Evolutionary conservation across 1,140 invertebrate species (phyloP), one percentile per base, ranked within the genome.

Genomic region (Linepithema humile): DNA sequence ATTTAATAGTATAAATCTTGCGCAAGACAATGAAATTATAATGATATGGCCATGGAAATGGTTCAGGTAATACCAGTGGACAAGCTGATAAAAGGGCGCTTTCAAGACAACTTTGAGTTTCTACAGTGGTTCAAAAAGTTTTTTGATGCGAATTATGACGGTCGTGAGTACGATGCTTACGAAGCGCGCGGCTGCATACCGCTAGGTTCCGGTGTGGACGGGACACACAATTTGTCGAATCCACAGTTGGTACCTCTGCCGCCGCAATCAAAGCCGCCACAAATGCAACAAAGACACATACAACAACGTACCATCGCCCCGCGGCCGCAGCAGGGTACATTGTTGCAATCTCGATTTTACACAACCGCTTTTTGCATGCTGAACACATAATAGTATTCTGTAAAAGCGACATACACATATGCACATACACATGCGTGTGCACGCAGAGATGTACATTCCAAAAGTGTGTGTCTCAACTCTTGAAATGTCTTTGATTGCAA

Each of bases 41-140:
- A 83, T 85, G 35, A 69, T 38, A 73, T 55, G 45, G 48, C 75
- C 85, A 40, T 87, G 75, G 78, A 89, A 91, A 91, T 90, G 85
- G 95, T 95, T 85, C 95, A 99, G 98, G 97, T 99, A 92, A 98
- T 99, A 95, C 98, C 98, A 85, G 98, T 99, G 94, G 98, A 99
- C 95, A 98, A 97, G 95, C 96, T 99, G 94, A 98, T 99, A 92
- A 99, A 99, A 95, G 98, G 98, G 90, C 97, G 98, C 92, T 99
- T 99, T 95, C 98, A 99, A 96, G 99, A 99, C 95, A 99, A 99
- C 95, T 99, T 99, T 96, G 99, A 99, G 95, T 99, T 99, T 96
- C 97, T 99, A 85, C 99, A 99, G 96, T 99, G 99, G 99, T 99
- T 99, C 95, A 99, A 99, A 96, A 99, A 99, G 93, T 99, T 99